These are phyloP conservation scores for Camarhynchus parvulus DNA, from an alignment of 2,113 vertebrate genomes.

Conservation along the genomic window DNA sequence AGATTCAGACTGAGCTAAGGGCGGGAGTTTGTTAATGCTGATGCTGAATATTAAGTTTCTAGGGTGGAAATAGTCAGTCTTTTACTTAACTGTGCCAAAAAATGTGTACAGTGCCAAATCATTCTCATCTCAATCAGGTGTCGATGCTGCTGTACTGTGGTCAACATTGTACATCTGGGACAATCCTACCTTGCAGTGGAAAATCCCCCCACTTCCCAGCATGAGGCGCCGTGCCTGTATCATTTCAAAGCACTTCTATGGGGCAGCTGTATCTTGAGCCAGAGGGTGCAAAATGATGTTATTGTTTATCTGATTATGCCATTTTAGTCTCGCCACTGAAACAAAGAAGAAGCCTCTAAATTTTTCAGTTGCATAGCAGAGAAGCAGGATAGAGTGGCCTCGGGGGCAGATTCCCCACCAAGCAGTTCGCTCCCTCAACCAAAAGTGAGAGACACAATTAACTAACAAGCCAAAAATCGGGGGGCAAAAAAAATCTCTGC, in stretches of 20 bases:
- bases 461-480: conserved; percentile 12
- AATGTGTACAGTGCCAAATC: neutral
- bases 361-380: neutral
- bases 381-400: neutral
- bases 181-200: neutral
- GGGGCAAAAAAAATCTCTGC: neutral
- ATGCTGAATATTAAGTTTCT: neutral
- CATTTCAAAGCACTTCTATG: neutral
- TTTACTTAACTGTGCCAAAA: neutral
- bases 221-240: neutral
- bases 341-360: neutral
- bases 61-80: neutral
- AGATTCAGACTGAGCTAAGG: neutral
- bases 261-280: neutral
- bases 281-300: neutral
- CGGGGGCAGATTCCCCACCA: neutral
- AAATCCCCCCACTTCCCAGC: neutral
- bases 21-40: neutral
- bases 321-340: neutral
- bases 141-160: neutral
- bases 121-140: neutral
- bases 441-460: neutral
- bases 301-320: neutral
- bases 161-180: neutral
- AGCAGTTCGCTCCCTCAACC: neutral